A percentile compares a stretch with the other conserved stretches of the same genome.
Evolutionary conservation across 1,140 invertebrate genomes (phyloP).

Genomic region (Argopecten irradians): DNA sequence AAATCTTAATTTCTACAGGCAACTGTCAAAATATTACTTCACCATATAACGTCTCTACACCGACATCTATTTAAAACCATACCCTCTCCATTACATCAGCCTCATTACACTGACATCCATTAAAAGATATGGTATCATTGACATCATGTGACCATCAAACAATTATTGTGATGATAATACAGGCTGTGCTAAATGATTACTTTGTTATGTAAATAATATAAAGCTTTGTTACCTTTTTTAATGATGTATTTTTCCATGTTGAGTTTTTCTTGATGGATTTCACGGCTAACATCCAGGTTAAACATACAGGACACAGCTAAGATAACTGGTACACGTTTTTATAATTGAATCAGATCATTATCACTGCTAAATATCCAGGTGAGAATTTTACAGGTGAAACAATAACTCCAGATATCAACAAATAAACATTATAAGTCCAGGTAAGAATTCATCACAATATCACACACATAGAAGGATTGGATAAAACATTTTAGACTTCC

Average conservation of each 20-base stretch:
- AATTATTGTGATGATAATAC: too few species aligned
- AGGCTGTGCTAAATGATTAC: too few species aligned
- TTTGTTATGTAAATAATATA: background rate
- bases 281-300: background rate
- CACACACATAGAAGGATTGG: background rate
- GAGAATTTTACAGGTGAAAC: background rate
- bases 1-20: too few species aligned
- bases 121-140: too few species aligned
- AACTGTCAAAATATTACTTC: too few species aligned
- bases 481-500: background rate
- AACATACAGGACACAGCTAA: background rate
- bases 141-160: too few species aligned
- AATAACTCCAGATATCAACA: background rate
- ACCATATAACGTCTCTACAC: too few species aligned
- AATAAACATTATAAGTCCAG: background rate
- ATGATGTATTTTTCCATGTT: conserved; percentile 1
- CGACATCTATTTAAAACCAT: too few species aligned
- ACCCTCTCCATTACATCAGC: too few species aligned
- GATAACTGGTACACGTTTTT: background rate
- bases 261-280: background rate
- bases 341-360: background rate
- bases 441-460: background rate
- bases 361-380: background rate
- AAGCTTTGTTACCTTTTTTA: background rate
- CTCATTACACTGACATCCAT: too few species aligned